These are phyloP conservation scores for Cosmopolites sordidus DNA, from an alignment of 2,888 invertebrate genomes.

Conservation along the genomic window DNA sequence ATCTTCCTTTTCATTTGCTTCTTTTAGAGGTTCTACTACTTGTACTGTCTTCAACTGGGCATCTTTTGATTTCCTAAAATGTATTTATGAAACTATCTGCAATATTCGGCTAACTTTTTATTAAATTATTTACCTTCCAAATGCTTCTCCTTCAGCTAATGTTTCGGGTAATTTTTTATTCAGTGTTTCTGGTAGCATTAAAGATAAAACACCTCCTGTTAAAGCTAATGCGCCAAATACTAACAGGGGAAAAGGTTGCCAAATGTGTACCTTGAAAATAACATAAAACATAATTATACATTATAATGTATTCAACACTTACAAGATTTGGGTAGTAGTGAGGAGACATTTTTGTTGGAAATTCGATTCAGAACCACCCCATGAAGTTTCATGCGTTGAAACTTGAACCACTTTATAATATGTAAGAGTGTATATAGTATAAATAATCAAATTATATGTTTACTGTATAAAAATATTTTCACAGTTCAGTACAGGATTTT, in stretches of 20 bases:
- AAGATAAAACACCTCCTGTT: slow-evolving; percentile 53
- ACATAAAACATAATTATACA: neutral
- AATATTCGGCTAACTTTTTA: neutral
- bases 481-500: too few species aligned
- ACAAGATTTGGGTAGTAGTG: too few species aligned
- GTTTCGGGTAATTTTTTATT: slow-evolving; percentile 62
- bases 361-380: too few species aligned
- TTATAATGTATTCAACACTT: neutral
- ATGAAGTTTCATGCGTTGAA: too few species aligned
- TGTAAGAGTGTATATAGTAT: too few species aligned
- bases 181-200: slow-evolving; percentile 61
- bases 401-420: too few species aligned
- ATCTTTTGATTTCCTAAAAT: neutral
- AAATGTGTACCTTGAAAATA: slow-evolving; percentile 50
- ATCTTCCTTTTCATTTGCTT: neutral
- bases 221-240: slow-evolving; percentile 56
- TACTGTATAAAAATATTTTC: too few species aligned
- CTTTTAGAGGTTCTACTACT: neutral
- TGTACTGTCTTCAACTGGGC: neutral
- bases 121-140: slow-evolving; percentile 52
- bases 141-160: slow-evolving; percentile 58
- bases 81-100: neutral
- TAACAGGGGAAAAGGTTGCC: slow-evolving; percentile 56
- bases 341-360: too few species aligned
- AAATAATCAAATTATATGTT: too few species aligned